phyloP scores from a whole-genome alignment of 2,113 vertebrate genomes.

The Vidua macroura region DNA sequence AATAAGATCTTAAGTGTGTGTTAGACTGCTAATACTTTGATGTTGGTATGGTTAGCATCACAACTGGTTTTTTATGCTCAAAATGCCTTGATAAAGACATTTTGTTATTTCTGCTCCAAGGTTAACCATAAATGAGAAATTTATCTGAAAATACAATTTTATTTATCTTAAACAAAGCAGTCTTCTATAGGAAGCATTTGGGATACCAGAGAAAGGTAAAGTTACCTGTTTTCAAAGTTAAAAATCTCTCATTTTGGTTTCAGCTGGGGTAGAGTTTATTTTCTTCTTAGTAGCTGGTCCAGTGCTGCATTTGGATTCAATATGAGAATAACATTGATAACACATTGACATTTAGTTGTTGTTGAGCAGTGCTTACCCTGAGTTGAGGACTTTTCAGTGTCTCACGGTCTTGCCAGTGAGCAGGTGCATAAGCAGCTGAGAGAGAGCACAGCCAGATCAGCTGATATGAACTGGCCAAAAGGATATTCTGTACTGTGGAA shows the following conservation, averaged over 20 bases:
- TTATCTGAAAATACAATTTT: not conserved
- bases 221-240: not conserved
- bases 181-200: not conserved
- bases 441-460: not conserved
- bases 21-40: not conserved
- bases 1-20: not conserved
- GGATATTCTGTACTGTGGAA: not conserved
- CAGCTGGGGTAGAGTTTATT: not conserved
- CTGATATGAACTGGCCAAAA: not conserved
- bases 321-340: not conserved
- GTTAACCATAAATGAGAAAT: not conserved
- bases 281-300: not conserved
- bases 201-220: constrained; percentile 58
- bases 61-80: not conserved
- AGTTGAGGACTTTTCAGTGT: not conserved
- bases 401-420: not conserved
- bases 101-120: not conserved
- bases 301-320: not conserved
- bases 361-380: not conserved
- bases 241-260: not conserved
- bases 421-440: not conserved
- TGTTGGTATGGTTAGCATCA: not conserved
- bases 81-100: not conserved
- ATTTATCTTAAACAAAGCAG: not conserved
- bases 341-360: not conserved